Conservation (phyloP, 2,797 vertebrate species). For the Pseudochromis fuscus region DNA sequence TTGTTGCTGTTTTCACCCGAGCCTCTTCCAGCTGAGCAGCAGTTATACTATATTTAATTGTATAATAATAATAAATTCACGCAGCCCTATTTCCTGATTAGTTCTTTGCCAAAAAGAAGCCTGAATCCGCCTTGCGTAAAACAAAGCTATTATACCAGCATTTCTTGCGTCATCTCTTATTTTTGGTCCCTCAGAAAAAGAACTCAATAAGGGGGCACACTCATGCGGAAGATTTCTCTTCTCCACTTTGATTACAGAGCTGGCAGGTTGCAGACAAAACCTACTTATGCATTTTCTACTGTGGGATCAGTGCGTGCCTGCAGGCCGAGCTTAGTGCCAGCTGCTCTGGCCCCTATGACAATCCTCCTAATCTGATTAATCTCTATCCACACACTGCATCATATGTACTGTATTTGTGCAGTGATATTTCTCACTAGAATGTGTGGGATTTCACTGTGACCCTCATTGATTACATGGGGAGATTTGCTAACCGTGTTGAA, state of each 20-base stretch:
- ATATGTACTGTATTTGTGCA: constrained; percentile 55
- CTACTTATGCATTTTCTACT: constrained; percentile 59
- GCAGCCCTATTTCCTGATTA: constrained; percentile 22
- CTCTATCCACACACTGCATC: constrained; percentile 53
- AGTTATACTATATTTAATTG: constrained; percentile 2
- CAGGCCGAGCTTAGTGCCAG: constrained; percentile 68
- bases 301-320: constrained; percentile 64
- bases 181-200: constrained; percentile 40
- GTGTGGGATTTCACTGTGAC: constrained; percentile 13
- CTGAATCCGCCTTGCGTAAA: constrained; percentile 34
- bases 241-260: constrained; percentile 66
- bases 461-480: constrained; percentile 15
- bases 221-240: constrained; percentile 57
- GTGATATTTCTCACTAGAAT: constrained; percentile 21
- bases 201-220: constrained; percentile 57
- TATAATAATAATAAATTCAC: constrained; percentile 4
- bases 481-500: constrained; percentile 1
- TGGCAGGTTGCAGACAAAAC: constrained; percentile 66
- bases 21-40: background rate
- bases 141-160: constrained; percentile 51
- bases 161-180: constrained; percentile 57
- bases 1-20: background rate
- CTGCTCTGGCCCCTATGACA: constrained; percentile 67
- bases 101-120: constrained; percentile 21
- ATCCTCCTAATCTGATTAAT: constrained; percentile 75